Evolutionary conservation across 2,797 vertebrate species (phyloP).

Genomic region (Eleutherodactylus coqui): DNA sequence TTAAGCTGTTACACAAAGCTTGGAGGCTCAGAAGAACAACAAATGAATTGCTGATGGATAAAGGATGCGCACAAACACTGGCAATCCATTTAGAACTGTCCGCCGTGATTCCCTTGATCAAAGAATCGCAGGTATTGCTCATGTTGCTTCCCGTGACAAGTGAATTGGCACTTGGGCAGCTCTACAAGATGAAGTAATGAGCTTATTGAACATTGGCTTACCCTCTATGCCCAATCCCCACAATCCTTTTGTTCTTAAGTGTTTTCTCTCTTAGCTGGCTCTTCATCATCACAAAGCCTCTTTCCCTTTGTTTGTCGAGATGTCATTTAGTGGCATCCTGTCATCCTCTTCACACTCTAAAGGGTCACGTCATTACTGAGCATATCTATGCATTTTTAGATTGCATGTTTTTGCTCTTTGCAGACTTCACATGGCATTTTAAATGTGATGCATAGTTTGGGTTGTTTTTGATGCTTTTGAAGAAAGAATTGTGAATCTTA

Average conservation of each 20-base stretch:
- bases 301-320: background rate
- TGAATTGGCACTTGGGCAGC: slow-evolving; percentile 23
- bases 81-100: slow-evolving; percentile 57
- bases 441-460: background rate
- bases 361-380: slow-evolving; percentile 3
- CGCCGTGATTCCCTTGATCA: slow-evolving; percentile 36
- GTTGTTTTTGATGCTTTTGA: background rate
- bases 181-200: slow-evolving; percentile 42
- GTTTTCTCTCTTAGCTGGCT: background rate
- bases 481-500: background rate
- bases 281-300: background rate
- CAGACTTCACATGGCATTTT: slow-evolving; percentile 12
- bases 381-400: background rate
- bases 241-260: slow-evolving; percentile 1
- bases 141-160: slow-evolving; percentile 42
- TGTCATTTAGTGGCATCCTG: background rate
- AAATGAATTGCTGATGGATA: slow-evolving; percentile 42
- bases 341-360: background rate
- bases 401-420: background rate
- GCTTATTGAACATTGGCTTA: slow-evolving; percentile 16
- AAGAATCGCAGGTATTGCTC: slow-evolving; percentile 45
- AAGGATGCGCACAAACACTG: slow-evolving; percentile 37
- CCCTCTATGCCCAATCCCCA: slow-evolving; percentile 20
- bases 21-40: slow-evolving; percentile 35
- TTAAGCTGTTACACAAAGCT: slow-evolving; percentile 38